Evolutionary conservation across 2,888 invertebrate species (phyloP), one percentile per base, ranked within the genome.

Genomic region (Cabera pusaria): DNA sequence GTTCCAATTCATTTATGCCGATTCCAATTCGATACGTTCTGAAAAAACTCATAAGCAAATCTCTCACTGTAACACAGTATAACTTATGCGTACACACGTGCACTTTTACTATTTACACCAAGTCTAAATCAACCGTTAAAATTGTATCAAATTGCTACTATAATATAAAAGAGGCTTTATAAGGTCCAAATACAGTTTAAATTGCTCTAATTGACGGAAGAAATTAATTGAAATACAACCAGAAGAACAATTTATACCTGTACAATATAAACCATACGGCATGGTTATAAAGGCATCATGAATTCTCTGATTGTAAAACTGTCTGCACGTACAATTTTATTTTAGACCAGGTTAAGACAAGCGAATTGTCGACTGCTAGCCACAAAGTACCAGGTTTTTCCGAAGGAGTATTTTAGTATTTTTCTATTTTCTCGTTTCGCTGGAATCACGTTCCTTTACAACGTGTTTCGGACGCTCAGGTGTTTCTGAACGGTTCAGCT

Each of bases 271-370:
- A 16, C 12, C 18, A 1, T 16, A 10, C 6, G 10, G 6, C 9
- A 5, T 19, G 9, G 9, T 12, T 2, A 25, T 31, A 25, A 37
- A 19, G 6, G 18, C 6, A 10, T 28, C n/a, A 7, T 12, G 17
- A 22, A 25, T 7, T 24, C 8, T 6, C 14, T 19, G 18, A 6
- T 14, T 32, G 31, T 25, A 20, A 8, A 16, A 9, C 8, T 12
- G 11, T 20, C 35, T 38, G 21, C 76, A 73, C 73, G 77, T 72
- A 63, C 61, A 54, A 52, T 64, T 74, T 74, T 75, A 75, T 74
- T 72, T 69, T 64, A 60, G 65, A 54, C 43, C 56, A 36, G 64
- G 61, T 67, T 66, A 72, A 70, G 65, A 73, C 70, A 72, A 72
- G 59, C 63, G 56, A 56, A 60, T 55, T 64, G 66, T 32, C 23